These are phyloP conservation scores for Asbolus verrucosus DNA, from an alignment of 1,140 invertebrate species.

Conservation along the genomic window DNA sequence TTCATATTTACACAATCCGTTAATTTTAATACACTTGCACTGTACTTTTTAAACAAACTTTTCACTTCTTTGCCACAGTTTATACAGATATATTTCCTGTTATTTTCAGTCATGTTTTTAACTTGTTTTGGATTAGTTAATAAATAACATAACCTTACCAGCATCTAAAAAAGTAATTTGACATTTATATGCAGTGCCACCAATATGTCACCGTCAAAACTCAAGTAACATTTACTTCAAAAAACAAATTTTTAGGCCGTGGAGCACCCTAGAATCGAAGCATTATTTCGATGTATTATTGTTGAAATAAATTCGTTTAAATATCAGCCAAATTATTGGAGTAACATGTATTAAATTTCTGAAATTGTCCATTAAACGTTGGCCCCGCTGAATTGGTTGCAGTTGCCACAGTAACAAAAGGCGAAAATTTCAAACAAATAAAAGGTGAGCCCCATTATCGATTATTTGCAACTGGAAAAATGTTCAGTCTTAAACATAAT, in stretches of 20 bases:
- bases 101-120: slow-evolving; percentile 1
- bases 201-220: too few relatives aligned
- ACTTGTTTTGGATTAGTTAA: slow-evolving; percentile 12
- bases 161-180: too few relatives aligned
- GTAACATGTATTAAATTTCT: too few relatives aligned
- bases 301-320: too few relatives aligned
- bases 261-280: too few relatives aligned
- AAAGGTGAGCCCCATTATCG: slow-evolving; percentile 11
- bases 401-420: slow-evolving; percentile 15
- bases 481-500: slow-evolving; percentile 59
- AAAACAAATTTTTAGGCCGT: too few relatives aligned
- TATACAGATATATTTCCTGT: slow-evolving; percentile 70
- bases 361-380: too few relatives aligned
- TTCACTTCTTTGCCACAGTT: slow-evolving; percentile 74
- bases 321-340: too few relatives aligned
- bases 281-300: too few relatives aligned
- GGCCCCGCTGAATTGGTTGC: slow-evolving; percentile 6
- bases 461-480: slow-evolving; percentile 44
- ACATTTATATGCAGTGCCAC: neutral
- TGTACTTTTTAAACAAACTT: slow-evolving; percentile 76
- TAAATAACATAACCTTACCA: slow-evolving; percentile 17
- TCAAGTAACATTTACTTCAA: too few relatives aligned
- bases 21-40: slow-evolving; percentile 76
- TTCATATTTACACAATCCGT: slow-evolving; percentile 77
- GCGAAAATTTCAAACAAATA: slow-evolving; percentile 7